Conservation (phyloP, 2,888 invertebrate genomes). For the Cephonodes hylas region DNA sequence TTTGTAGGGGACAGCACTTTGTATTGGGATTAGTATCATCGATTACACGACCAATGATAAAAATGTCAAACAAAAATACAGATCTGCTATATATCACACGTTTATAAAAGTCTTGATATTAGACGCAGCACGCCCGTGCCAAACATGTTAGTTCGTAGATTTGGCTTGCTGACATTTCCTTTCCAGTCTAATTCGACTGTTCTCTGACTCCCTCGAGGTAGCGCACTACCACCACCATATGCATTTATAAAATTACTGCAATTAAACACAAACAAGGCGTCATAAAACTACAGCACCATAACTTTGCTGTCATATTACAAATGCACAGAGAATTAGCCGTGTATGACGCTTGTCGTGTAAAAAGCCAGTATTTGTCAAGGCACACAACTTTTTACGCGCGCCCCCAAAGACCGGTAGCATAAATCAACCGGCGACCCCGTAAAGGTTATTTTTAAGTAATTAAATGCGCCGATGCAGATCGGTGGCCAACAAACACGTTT, state of each 20-base stretch:
- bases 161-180: no score
- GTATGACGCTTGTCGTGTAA: neutral
- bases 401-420: neutral
- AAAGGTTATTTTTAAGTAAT: constrained; percentile 12
- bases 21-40: no score
- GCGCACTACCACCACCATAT: no score
- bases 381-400: neutral
- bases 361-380: neutral
- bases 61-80: no score
- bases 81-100: no score
- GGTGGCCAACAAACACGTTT: constrained; percentile 12
- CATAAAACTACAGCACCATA: neutral
- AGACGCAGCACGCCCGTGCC: no score
- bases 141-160: no score
- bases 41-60: no score
- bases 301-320: neutral
- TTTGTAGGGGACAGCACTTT: no score
- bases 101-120: no score
- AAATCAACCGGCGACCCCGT: neutral
- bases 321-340: neutral
- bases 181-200: no score
- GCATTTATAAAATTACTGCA: neutral
- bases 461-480: constrained; percentile 14
- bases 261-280: neutral
- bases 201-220: no score